Percentiles rank a stretch among this genome's conserved stretches.
Evolutionary conservation across 1,140 invertebrate genomes (phyloP).

Genomic region (Coelopa frigida): DNA sequence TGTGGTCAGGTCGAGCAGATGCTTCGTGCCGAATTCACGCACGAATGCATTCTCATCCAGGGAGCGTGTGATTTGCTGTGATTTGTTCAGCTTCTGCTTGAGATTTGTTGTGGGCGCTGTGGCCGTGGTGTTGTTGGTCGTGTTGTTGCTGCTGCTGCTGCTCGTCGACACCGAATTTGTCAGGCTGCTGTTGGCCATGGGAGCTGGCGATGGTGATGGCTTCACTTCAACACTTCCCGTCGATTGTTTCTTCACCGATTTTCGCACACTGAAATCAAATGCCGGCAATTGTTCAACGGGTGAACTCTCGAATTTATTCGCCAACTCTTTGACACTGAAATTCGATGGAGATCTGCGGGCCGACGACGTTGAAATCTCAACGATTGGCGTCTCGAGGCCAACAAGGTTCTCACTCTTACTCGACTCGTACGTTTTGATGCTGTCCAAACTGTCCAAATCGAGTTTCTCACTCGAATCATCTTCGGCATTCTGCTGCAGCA

Average conservation of each 20-base stretch:
- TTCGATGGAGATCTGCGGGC: constrained; percentile 32
- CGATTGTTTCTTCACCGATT: constrained; percentile 22
- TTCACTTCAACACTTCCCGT: no score
- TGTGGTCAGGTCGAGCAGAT: constrained; percentile 39
- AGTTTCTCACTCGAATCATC: constrained; percentile 22
- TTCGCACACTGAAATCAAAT: constrained; percentile 36
- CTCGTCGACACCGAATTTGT: constrained; percentile 18
- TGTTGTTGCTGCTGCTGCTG: constrained; percentile 6
- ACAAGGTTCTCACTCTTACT: not conserved
- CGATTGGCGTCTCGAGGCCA: not conserved
- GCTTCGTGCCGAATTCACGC: constrained; percentile 51
- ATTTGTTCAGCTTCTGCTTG: constrained; percentile 48
- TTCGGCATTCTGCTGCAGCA: not conserved
- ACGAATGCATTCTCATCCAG: constrained; percentile 63
- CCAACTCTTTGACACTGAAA: constrained; percentile 51
- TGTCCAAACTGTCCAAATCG: constrained; percentile 38
- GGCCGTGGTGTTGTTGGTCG: constrained; percentile 16
- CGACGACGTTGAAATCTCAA: not conserved
- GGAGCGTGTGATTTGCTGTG: constrained; percentile 59
- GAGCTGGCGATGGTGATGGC: no score
- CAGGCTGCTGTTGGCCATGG: constrained; percentile 1
- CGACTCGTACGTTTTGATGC: constrained; percentile 29
- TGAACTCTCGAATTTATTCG: constrained; percentile 51
- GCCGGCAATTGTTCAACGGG: constrained; percentile 43
- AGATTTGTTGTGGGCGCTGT: constrained; percentile 12